Evolutionary conservation across 1,140 invertebrate species (phyloP), one percentile per base, ranked within the genome.

Genomic region (Ostrea denselamellosa): DNA sequence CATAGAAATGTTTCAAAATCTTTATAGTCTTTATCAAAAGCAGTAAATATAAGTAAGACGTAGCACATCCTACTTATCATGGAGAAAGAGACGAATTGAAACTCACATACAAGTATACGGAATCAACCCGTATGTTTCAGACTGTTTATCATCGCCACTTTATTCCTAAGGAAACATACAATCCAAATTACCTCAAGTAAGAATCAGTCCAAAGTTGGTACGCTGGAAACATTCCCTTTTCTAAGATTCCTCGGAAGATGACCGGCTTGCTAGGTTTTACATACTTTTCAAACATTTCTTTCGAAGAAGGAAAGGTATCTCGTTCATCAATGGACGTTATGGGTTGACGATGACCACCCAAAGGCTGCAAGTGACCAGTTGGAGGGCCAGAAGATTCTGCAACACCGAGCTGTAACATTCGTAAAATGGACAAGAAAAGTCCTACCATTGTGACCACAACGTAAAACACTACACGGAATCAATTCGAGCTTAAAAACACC

Each of bases 181-280:
- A 44, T 44, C 7, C 19, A 7, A 62, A 17, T 86, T 90, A 90
- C 90, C 88, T 89, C 28, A 94, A 89, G 89, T 93, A 94, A 10
- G 90, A 90, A 90, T 94, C 94, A 54, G 91, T 93, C 94, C 94
- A 95, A n/a, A 90, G 86, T 10, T 51, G 53, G 82, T 93, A 92
- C 12, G 93, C 93, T 51, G 93, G 92, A 83, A 91, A 91, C 17
- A 90, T 54, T 14, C 87, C 89, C 54, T 90, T 89, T 68, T 86
- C 85, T 1, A 93, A 86, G 19, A 91, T 90, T 53, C 90, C 89
- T 82, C 91, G 92, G 88, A 93, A 91, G 8, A 92, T 65, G 8
- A 93, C 82, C 17, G 92, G 92, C 77, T 91, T 85, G 12, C 90
- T 88, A 34, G 81, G 65, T 52, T 90, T 89, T 22, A 93, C 86